Evolutionary conservation across 1,140 invertebrate species (phyloP), one percentile per base, ranked within the genome.

Genomic region (Leucophenga varia): DNA sequence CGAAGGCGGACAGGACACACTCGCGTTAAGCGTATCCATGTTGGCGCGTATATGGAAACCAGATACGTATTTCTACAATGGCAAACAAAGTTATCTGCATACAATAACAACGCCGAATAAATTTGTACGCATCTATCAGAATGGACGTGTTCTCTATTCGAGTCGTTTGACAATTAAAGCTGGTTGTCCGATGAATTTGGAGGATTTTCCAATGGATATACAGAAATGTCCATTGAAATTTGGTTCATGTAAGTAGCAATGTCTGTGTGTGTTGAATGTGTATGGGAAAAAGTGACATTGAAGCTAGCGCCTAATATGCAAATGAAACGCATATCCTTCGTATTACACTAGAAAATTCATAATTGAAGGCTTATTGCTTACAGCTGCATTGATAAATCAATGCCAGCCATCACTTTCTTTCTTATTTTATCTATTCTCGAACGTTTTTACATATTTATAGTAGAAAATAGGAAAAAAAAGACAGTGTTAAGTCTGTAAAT

Each of bases 121-220:
- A 74, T 91, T 94, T 61, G 87, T 95, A 13, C 78, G 91, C 32
- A 83, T 94, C 8, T 84, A 84, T 74, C 83, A 86, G 58, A 85
- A 93, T 61, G 92, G 92, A 41, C 78, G 86, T 37, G 86, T 95
- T 0, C 80, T 93, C n/a, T 93, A 92, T 75, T 94, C 91, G 18
- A 88, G 87, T 36, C 65, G 72, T 54, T 77, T 96, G 53, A 96
- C 93, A 3, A 91, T 96, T 47, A 91, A 91, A 76, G 91, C 93
- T 22, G 88, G 86, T 28, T 96, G 93, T 76, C 91, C 90, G 3
- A 95, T 96, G 93, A 88, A 92, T 74, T 77, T 96, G 28, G 86
- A 89, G 73, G 85, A 92, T 59, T 96, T 95, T 73, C 93, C 93
- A 1, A 93, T 95, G 89, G 92, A 95, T 72, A 86, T 84, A 14